Base-by-base conservation (phyloP, 2,888 invertebrate genomes). In the Chymomyza caudatula region DNA sequence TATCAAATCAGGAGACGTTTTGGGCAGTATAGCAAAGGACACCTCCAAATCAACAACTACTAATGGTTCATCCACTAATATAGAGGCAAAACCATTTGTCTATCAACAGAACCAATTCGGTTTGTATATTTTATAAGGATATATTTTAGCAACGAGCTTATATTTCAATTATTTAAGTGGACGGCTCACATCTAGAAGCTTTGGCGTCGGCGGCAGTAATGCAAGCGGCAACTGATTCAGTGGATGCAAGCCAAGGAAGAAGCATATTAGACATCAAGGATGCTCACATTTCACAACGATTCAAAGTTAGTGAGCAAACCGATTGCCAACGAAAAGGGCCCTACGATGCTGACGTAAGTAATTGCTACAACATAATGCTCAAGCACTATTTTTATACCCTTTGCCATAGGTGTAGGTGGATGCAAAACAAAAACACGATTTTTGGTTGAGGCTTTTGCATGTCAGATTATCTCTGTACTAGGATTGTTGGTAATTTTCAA, bases 151-250 rank as follows among this genome's bases (percentile, higher is more conserved):
- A 43, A n/a, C 8, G 1, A 15, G 25, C 60, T 62, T 6, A 13
- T 15, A n/a, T 20, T 53, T 22, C 17, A 2, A 22, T 19, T 51
- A 8, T 20, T 58, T 0, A 52, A 82, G 78, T 77, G 1, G 79
- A 83, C 51, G 84, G 74, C 49, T 89, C 87, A 2, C 88, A 89
- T 22, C 83, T 90, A 58, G 89, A 89, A 42, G 85, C 89, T 0
- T 64, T 89, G 0, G 90, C 90, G 13, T 89, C 90, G 49, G 90
- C 90, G 42, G 90, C 90, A 44, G 85, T 89, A 4, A 70, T 89
- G 64, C 90, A 89, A 64, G 89, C 89, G 4, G 86, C 86, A 8
- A 69, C 76, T 8, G 71, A 73, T 4, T 70, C 77, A 4, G 67
- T 57, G 2, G 70, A 74, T 42, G 66, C 67, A 25, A 66, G 55